phyloP scores from a whole-genome alignment of 2,888 invertebrate species.

The Slavum lentiscoides region DNA sequence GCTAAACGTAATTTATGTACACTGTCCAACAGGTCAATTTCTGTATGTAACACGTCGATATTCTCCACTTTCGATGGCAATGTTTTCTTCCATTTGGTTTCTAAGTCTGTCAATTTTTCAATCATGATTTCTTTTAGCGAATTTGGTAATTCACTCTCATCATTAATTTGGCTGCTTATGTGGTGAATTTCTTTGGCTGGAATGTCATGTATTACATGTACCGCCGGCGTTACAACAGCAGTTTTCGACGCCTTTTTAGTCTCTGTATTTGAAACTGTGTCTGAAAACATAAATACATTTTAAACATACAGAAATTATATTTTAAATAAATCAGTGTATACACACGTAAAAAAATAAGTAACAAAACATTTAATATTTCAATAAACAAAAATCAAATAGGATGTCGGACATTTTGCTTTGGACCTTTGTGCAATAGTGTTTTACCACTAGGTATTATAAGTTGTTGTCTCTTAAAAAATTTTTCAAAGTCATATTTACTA shows the following conservation, averaged over 20 bases:
- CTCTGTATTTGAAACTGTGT: conserved; percentile 12
- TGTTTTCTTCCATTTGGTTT: conserved; percentile 1
- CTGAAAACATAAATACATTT: conserved; percentile 16
- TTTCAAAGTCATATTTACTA: no score
- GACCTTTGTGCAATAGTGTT: no score
- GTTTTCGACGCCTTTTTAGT: background rate
- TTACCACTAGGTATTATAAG: no score
- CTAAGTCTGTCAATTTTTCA: background rate
- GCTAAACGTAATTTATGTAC: conserved; percentile 68
- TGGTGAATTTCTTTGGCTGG: background rate
- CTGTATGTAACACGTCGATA: conserved; percentile 64
- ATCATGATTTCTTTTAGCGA: conserved; percentile 26
- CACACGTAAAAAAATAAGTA: background rate
- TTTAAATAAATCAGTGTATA: background rate
- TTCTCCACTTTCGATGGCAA: background rate
- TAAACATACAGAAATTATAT: background rate
- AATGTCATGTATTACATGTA: background rate
- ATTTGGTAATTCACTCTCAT: conserved; percentile 12
- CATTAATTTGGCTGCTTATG: background rate
- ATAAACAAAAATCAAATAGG: background rate
- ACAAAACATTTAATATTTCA: background rate
- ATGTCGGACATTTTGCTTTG: no score
- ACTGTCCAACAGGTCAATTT: conserved; percentile 64
- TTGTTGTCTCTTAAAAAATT: no score
- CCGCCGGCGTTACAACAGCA: background rate